These are phyloP conservation scores for Dinoponera quadriceps DNA, from an alignment of 1,140 invertebrate genomes.

Conservation along the genomic window DNA sequence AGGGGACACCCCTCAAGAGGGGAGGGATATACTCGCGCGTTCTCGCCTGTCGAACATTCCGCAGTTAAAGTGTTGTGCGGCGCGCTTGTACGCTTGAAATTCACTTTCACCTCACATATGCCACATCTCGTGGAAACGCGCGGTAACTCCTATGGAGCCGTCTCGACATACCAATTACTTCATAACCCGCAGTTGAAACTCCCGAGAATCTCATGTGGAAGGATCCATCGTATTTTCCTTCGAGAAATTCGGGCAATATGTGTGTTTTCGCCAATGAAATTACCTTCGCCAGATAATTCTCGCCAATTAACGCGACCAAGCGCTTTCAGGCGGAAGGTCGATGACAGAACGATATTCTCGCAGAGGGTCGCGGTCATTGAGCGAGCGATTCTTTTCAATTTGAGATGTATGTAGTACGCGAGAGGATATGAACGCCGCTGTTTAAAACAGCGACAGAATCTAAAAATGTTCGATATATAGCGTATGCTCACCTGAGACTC, in stretches of 20 bases:
- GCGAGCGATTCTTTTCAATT: no score
- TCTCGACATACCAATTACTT: slow-evolving; percentile 72
- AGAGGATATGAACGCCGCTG: no score
- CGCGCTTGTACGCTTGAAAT: slow-evolving; percentile 71
- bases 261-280: slow-evolving; percentile 6
- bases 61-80: slow-evolving; percentile 59
- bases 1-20: no score
- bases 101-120: slow-evolving; percentile 78
- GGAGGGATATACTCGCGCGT: no score
- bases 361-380: no score
- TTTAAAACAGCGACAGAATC: neutral
- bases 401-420: no score
- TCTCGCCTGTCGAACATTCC: no score
- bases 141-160: slow-evolving; percentile 57
- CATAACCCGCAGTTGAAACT: slow-evolving; percentile 63
- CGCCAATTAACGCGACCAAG: no score
- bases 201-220: slow-evolving; percentile 49
- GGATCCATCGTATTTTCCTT: slow-evolving; percentile 22
- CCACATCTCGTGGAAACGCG: slow-evolving; percentile 61
- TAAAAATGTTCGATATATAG: slow-evolving; percentile 4
- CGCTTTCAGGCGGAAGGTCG: no score
- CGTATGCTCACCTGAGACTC: slow-evolving; percentile 84
- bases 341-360: no score
- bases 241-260: no score
- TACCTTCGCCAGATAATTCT: slow-evolving; percentile 11